Base-by-base conservation (phyloP, 2,113 vertebrate genomes). In the Platichthys flesus region DNA sequence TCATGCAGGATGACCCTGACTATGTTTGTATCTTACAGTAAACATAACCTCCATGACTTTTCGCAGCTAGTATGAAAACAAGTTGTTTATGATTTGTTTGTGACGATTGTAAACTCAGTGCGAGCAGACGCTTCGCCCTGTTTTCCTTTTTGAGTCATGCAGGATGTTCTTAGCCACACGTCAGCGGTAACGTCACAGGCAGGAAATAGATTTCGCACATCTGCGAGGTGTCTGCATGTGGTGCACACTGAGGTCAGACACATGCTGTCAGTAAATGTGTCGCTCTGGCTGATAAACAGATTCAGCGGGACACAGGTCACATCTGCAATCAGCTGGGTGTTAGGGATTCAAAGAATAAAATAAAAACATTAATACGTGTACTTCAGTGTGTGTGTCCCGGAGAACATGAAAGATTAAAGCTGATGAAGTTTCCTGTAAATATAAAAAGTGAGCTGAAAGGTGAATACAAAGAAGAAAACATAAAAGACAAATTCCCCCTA, bases 281-380 rank as follows among this genome's bases (percentile, higher is more conserved):
- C 20, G 10, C 60, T n/a, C 10, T 18, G 4, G n/a, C 31, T n/a
- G 20, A 14, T 6, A 71, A 75, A 67, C 60, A 64, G 15, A 64
- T 61, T 23, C 13, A 18, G 2, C 0, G n/a, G 54, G 74, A 14
- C 2, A 28, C 0, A n/a, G 57, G 73, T 78, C 75, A 82, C 80
- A 74, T 60, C 82, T 89, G 85, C 9, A 47, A 67, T 10, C 84
- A 78, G 88, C 78, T 76, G 77, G 85, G 52, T 8, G 23, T 3
- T 21, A 5, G 7, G 1, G 40, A 10, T 35, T 59, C 3, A 1
- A n/a, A 74, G 54, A 81, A 71, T 28, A 51, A 76, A 31, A 35
- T 26, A 37, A 6, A 65, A 54, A 21, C 3, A 42, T 3, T 3
- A 2, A 26, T 23, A 26, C 16, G 9, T 0, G 26, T 8, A 3